A percentile compares a stretch with the other conserved stretches of the same genome.
phyloP scores from a whole-genome alignment of 2,797 vertebrate species.

The Chelmon rostratus region DNA sequence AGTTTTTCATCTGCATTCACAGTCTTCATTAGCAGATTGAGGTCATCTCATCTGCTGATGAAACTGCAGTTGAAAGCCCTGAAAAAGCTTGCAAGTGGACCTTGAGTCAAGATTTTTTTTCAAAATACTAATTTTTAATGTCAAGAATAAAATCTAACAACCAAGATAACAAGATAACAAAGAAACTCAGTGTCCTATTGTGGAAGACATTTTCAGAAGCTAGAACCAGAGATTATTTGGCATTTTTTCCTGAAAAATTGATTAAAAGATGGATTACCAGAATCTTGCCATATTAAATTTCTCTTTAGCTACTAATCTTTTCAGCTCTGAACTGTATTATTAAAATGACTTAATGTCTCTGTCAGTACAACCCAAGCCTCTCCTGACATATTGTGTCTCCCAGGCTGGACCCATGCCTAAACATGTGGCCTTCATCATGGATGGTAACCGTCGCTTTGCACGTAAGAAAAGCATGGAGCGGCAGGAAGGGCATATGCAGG shows the following conservation, averaged over 20 bases:
- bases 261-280: background rate
- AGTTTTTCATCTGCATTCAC: background rate
- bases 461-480: slow-evolving; percentile 92
- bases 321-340: background rate
- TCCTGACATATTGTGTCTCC: slow-evolving; percentile 1
- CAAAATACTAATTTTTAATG: background rate
- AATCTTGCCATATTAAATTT: background rate
- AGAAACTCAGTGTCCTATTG: background rate
- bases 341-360: background rate
- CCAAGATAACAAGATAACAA: too few relatives aligned
- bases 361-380: background rate
- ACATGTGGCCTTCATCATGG: slow-evolving; percentile 99
- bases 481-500: slow-evolving; percentile 94
- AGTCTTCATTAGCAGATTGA: background rate
- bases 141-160: background rate
- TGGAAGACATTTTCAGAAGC: background rate
- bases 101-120: background rate
- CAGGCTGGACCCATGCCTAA: slow-evolving; percentile 97
- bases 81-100: background rate
- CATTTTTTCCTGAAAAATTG: background rate
- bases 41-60: background rate
- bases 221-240: background rate
- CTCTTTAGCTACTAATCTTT: background rate
- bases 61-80: background rate
- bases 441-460: slow-evolving; percentile 97